phyloP scores from a whole-genome alignment of 92 coral and sea anemone species.

The Meandrina meandrites region DNA sequence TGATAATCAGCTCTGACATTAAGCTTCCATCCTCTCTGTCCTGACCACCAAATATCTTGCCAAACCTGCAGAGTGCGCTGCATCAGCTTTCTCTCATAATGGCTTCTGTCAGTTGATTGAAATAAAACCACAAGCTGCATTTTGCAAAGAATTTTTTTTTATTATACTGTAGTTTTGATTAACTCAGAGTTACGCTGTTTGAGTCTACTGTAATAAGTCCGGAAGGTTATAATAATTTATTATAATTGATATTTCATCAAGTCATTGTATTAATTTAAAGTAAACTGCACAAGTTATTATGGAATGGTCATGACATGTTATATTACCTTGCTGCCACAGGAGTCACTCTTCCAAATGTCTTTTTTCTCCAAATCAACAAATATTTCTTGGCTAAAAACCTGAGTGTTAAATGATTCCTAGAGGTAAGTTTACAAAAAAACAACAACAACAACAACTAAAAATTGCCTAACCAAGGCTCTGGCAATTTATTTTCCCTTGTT shows the following conservation, averaged over 20 bases:
- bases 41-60: constrained; percentile 99
- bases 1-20: constrained; percentile 98
- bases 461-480: too few species aligned
- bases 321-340: constrained; percentile 90
- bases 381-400: constrained; percentile 83
- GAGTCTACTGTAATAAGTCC: not conserved
- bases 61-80: constrained; percentile 61
- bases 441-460: too few species aligned
- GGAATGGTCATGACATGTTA: not conserved
- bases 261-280: not conserved
- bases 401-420: not conserved
- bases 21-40: constrained; percentile 94
- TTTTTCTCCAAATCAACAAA: constrained; percentile 66
- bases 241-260: too few species aligned
- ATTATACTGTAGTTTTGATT: too few species aligned
- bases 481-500: too few species aligned
- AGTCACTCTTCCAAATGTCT: constrained; percentile 78
- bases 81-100: constrained; percentile 61
- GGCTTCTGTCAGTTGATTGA: constrained; percentile 44
- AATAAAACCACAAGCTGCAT: not conserved
- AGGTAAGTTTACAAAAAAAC: not conserved
- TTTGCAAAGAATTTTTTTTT: not conserved
- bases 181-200: not conserved
- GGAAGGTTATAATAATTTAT: not conserved
- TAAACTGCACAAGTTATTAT: not conserved